phyloP scores from a whole-genome alignment of 1,140 invertebrate genomes.

The Saxidomus purpurata region DNA sequence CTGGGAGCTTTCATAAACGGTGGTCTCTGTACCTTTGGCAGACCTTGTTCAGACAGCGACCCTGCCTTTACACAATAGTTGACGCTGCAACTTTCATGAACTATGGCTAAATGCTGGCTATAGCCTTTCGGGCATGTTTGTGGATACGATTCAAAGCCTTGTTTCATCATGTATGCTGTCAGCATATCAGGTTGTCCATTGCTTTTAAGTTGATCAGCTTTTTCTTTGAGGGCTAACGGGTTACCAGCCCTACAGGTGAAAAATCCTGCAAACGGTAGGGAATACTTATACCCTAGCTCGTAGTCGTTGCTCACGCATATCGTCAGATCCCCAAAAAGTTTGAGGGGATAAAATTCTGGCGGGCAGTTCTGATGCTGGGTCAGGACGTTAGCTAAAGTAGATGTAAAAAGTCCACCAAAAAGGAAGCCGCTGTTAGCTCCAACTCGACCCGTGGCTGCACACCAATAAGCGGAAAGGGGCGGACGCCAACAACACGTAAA shows the following conservation, averaged over 20 bases:
- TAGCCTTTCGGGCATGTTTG: constrained; percentile 42
- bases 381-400: constrained; percentile 65
- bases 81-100: constrained; percentile 78
- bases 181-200: background rate
- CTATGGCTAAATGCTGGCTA: constrained; percentile 72
- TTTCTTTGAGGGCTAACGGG: constrained; percentile 66
- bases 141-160: constrained; percentile 35
- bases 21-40: constrained; percentile 71
- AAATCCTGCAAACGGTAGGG: constrained; percentile 77
- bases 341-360: constrained; percentile 64
- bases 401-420: constrained; percentile 76
- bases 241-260: constrained; percentile 77
- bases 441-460: constrained; percentile 20
- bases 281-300: constrained; percentile 67
- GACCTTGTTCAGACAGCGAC: constrained; percentile 65
- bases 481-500: constrained; percentile 18
- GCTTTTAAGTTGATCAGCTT: constrained; percentile 54
- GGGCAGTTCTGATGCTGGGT: constrained; percentile 72
- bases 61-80: constrained; percentile 77
- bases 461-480: constrained; percentile 56
- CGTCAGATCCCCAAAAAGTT: constrained; percentile 54
- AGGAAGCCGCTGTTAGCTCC: constrained; percentile 65
- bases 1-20: constrained; percentile 70
- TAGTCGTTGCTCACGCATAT: constrained; percentile 78
- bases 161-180: constrained; percentile 21